phyloP scores from a whole-genome alignment of 2,888 invertebrate genomes.

The Himalopsyche tibetana region DNA sequence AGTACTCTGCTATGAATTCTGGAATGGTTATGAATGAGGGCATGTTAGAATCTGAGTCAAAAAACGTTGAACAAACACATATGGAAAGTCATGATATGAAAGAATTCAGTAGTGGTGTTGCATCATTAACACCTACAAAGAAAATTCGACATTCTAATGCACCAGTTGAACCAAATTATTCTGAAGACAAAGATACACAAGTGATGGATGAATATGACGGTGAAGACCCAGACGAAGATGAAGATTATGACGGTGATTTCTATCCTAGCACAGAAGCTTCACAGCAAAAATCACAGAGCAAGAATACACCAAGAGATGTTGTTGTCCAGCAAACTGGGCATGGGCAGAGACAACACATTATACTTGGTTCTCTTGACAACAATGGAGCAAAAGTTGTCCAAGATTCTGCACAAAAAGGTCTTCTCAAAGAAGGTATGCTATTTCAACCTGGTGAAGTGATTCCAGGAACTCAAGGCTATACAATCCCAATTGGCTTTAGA shows the following conservation, averaged over 20 bases:
- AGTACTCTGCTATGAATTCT: constrained; percentile 43
- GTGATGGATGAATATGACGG: constrained; percentile 71
- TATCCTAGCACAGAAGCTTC: constrained; percentile 71
- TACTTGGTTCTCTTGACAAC: constrained; percentile 78
- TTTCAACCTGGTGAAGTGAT: constrained; percentile 82
- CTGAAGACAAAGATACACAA: constrained; percentile 71
- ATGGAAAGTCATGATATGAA: constrained; percentile 71
- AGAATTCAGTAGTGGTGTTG: neutral
- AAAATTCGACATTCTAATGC: constrained; percentile 2
- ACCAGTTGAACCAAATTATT: constrained; percentile 68
- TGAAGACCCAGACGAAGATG: constrained; percentile 75
- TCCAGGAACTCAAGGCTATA: constrained; percentile 82
- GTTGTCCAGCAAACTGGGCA: constrained; percentile 75
- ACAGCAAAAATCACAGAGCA: constrained; percentile 71
- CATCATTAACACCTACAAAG: constrained; percentile 36
- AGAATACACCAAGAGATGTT: constrained; percentile 70
- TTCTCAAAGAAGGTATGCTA: constrained; percentile 77
- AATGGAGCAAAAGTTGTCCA: constrained; percentile 80
- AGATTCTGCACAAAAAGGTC: constrained; percentile 73
- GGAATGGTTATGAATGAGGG: constrained; percentile 67
- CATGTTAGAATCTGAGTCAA: constrained; percentile 68
- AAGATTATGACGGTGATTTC: constrained; percentile 80
- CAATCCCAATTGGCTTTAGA: constrained; percentile 82
- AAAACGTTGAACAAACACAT: constrained; percentile 70
- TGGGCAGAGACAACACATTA: constrained; percentile 80